Percentiles rank a stretch among this genome's conserved stretches.
phyloP scores from a whole-genome alignment of 92 coral and sea anemone species.

The Epizoanthus illoricatus region DNA sequence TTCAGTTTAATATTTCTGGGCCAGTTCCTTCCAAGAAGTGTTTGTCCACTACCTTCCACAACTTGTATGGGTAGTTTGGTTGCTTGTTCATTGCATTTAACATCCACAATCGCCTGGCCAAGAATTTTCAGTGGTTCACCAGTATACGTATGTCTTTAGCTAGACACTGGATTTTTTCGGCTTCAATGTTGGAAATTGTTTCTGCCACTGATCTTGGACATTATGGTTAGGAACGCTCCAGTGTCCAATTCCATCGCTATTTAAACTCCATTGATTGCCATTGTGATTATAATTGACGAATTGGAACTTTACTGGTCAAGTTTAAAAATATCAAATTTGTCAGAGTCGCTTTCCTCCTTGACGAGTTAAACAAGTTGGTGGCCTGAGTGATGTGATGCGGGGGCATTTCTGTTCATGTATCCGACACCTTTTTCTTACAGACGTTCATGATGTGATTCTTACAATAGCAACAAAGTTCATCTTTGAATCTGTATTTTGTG shows the following conservation, averaged over 20 bases:
- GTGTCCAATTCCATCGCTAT: conserved; percentile 25
- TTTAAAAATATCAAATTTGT: too few relatives aligned
- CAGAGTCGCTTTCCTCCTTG: too few relatives aligned
- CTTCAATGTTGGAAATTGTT: neutral
- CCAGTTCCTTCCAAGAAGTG: neutral
- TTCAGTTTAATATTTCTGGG: neutral
- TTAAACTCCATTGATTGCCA: conserved; percentile 2
- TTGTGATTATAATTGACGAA: conserved; percentile 13
- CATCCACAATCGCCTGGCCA: neutral
- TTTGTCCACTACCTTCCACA: neutral
- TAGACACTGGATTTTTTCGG: neutral
- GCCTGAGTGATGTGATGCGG: neutral
- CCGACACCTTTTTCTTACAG: too few relatives aligned
- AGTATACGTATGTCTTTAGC: neutral
- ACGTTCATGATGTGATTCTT: neutral
- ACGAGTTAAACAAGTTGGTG: too few relatives aligned
- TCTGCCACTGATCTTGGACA: conserved; percentile 24
- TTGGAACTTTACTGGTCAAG: neutral
- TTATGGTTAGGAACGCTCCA: conserved; percentile 22
- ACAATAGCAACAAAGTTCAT: conserved; percentile 11
- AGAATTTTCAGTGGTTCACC: neutral
- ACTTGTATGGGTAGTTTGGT: neutral
- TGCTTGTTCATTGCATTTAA: neutral
- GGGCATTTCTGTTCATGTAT: neutral
- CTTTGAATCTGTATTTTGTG: conserved; percentile 27